Evolutionary conservation across 2,888 invertebrate species (phyloP), one percentile per base, ranked within the genome.

Genomic region (Cephus pulcher): DNA sequence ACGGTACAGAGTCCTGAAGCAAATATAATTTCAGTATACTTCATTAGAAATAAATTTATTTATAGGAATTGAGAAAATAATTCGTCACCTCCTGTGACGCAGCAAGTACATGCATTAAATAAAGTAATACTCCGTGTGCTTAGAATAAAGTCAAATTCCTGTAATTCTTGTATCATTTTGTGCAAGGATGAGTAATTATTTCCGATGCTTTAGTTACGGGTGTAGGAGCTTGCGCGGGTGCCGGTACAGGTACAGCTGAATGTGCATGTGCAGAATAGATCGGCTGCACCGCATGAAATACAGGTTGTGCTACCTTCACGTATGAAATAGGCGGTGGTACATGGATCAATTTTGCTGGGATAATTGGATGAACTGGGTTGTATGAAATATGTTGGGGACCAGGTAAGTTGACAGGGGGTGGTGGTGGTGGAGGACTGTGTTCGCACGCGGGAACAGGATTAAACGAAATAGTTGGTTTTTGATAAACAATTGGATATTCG

Each of bases 401-500:
- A 9, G 56, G 56, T 56, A 56, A 9, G 23, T 9, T 2, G 56
- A 56, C 56, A 3, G 12, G 12, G 11, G 40, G 40, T 15, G 15
- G 40, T 15, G 40, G 40, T 15, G 40, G 40, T 15, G 40, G 23
- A 9, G 32, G 33, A 33, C 12, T 12, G 12, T 71, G 32, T 34
- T 71, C 71, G 33, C 71, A 71, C 0, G 32, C 15, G 6, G 71
- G 71, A 71, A 4, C 32, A 1, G 11, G 71, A 12, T 71, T 71
- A 15, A 32, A 82, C 76, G 80, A 56, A 0, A 87, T 82, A 3
- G 83, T 34, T 11, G 87, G 86, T 37, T 89, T 88, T 12, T 87
- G 86, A 69, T 86, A 83, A 15, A 84, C 84, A 68, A 84, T 79
- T 40, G 83, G 78, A 6, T 84, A 85, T 30, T 78, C 75, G 23